Conservation (phyloP, 2,888 invertebrate genomes). For the Leucozona laternaria region DNA sequence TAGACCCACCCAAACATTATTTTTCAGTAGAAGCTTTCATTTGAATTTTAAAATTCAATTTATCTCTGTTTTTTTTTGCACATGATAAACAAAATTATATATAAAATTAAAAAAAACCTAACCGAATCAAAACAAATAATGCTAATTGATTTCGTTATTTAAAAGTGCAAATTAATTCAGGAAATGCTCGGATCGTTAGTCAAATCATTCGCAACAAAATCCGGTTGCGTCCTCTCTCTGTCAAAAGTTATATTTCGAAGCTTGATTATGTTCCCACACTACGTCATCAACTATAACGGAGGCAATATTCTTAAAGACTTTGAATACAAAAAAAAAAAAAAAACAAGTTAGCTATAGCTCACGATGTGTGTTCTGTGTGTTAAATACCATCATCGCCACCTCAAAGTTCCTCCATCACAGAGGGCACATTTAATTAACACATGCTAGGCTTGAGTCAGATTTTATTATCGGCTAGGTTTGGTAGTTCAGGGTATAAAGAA, state of each 20-base stretch:
- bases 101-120: background rate
- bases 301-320: constrained; percentile 27
- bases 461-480: constrained; percentile 35
- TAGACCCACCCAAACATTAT: constrained; percentile 33
- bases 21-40: background rate
- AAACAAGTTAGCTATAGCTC: constrained; percentile 11
- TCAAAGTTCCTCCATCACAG: constrained; percentile 25
- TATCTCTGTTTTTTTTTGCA: background rate
- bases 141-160: constrained; percentile 34
- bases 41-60: constrained; percentile 13
- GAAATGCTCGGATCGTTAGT: constrained; percentile 40
- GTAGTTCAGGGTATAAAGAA: constrained; percentile 43
- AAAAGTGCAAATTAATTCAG: constrained; percentile 41
- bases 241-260: background rate
- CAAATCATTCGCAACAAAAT: constrained; percentile 37
- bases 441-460: constrained; percentile 45
- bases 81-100: background rate
- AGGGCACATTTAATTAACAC: constrained; percentile 63
- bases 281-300: constrained; percentile 24
- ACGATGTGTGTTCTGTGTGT: constrained; percentile 19
- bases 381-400: constrained; percentile 25
- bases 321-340: background rate
- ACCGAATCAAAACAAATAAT: constrained; percentile 12
- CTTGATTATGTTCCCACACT: constrained; percentile 36
- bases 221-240: constrained; percentile 27